phyloP scores from a whole-genome alignment of 2,113 vertebrate species.

The Nyctibius bracteatus region DNA sequence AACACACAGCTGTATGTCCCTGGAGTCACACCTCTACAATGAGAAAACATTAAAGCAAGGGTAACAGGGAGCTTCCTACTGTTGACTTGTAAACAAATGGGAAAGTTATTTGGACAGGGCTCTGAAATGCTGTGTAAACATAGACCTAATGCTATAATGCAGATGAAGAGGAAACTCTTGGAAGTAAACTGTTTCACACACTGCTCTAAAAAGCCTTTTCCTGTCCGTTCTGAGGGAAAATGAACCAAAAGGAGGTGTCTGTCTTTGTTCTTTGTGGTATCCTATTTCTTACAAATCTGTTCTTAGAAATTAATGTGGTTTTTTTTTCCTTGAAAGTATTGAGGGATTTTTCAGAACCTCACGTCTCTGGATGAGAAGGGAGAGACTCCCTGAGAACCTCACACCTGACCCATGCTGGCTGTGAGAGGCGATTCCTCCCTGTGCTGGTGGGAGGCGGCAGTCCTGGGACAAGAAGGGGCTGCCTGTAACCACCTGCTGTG shows the following conservation, averaged over 20 bases:
- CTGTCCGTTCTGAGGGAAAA: background rate
- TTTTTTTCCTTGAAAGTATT: background rate
- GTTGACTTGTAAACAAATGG: background rate
- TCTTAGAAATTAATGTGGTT: background rate
- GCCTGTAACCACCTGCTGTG: background rate
- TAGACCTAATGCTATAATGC: background rate
- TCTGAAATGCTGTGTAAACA: background rate
- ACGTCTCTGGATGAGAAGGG: background rate
- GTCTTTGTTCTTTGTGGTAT: background rate
- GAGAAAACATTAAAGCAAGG: background rate
- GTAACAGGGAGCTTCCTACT: background rate
- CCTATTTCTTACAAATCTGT: background rate
- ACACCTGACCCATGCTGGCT: accelerated
- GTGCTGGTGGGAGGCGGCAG: background rate
- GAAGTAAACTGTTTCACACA: background rate
- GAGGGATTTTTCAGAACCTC: background rate
- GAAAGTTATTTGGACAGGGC: background rate
- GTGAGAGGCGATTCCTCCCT: background rate
- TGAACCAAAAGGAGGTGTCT: background rate
- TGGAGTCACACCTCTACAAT: background rate
- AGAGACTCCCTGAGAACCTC: background rate
- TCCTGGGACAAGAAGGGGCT: background rate
- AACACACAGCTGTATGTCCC: accelerated
- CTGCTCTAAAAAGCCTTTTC: background rate
- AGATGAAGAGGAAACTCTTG: background rate